Conservation (phyloP, 2,888 invertebrate genomes). For the Oxyteleia sp. region DNA sequence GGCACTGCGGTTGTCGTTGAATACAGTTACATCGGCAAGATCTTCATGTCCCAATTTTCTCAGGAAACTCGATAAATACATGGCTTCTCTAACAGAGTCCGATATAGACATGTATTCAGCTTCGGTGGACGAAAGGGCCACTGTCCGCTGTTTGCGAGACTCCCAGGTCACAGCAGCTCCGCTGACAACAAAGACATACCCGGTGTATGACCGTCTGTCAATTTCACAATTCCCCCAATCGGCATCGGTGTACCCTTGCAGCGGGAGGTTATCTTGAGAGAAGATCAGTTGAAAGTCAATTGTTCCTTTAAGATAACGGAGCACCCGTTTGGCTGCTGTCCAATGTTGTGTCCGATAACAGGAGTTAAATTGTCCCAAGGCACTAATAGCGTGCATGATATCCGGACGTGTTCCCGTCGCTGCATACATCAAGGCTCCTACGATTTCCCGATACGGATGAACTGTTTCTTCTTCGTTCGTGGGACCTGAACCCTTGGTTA, state of each 20-base stretch:
- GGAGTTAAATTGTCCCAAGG: constrained; percentile 7
- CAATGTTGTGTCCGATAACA: constrained; percentile 12
- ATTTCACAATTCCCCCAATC: constrained; percentile 25
- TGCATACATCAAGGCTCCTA: constrained; percentile 1
- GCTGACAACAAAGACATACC: not conserved
- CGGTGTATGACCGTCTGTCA: constrained; percentile 24
- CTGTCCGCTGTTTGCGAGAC: constrained; percentile 8
- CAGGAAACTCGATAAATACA: constrained; percentile 2
- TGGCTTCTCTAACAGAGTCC: constrained; percentile 21
- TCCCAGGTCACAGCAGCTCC: constrained; percentile 14
- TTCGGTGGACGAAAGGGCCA: constrained; percentile 19
- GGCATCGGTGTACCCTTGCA: constrained; percentile 3
- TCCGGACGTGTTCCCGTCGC: constrained; percentile 24
- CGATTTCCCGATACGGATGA: constrained; percentile 2
- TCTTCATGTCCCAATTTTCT: not conserved
- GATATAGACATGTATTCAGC: constrained; percentile 25
- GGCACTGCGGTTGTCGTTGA: constrained; percentile 2
- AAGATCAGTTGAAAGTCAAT: too few species aligned
- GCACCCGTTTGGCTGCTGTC: constrained; percentile 12
- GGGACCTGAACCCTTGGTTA: not conserved
- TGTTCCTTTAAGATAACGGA: constrained; percentile 9
- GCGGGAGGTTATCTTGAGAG: not conserved
- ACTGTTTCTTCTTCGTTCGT: not conserved
- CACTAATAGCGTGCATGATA: constrained; percentile 23
- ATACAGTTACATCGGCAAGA: not conserved